Conservation (phyloP, 2,888 invertebrate species). For the Epirrita christyi region DNA sequence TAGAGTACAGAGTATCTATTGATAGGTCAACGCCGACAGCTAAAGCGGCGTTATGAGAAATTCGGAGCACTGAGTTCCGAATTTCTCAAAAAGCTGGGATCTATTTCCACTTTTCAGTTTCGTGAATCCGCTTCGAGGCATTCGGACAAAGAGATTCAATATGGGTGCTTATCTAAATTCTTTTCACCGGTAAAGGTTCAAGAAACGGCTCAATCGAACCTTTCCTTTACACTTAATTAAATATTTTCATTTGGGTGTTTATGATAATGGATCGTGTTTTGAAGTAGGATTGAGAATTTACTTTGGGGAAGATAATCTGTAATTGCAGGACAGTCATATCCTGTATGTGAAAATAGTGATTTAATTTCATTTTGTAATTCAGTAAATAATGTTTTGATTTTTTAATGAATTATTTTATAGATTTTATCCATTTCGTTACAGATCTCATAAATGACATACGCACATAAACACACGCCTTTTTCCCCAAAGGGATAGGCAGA, state of each 20-base stretch:
- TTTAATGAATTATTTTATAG: no score
- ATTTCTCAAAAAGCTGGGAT: slow-evolving; percentile 41
- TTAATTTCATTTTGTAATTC: no score
- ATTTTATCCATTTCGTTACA: no score
- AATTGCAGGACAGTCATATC: no score
- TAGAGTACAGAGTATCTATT: neutral
- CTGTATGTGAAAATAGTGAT: no score
- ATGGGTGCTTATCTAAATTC: slow-evolving; percentile 34
- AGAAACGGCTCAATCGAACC: slow-evolving; percentile 29
- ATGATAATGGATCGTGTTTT: slow-evolving; percentile 4
- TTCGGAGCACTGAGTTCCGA: slow-evolving; percentile 29
- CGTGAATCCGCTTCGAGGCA: slow-evolving; percentile 47
- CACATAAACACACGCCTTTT: no score
- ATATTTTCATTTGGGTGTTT: slow-evolving; percentile 19
- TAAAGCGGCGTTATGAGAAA: neutral
- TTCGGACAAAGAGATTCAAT: slow-evolving; percentile 47
- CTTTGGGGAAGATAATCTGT: no score
- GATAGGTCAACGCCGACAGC: slow-evolving; percentile 23
- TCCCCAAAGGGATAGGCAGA: no score
- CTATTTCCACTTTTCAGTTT: slow-evolving; percentile 65
- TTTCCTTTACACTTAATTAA: slow-evolving; percentile 20
- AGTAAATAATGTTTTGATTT: no score
- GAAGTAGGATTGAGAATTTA: no score
- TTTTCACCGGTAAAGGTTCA: slow-evolving; percentile 25
- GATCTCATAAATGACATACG: no score